A percentile compares a stretch with the other conserved stretches of the same genome.
These are phyloP conservation scores for Agriotes lineatus DNA, from an alignment of 2,888 invertebrate species.

Conservation along the genomic window DNA sequence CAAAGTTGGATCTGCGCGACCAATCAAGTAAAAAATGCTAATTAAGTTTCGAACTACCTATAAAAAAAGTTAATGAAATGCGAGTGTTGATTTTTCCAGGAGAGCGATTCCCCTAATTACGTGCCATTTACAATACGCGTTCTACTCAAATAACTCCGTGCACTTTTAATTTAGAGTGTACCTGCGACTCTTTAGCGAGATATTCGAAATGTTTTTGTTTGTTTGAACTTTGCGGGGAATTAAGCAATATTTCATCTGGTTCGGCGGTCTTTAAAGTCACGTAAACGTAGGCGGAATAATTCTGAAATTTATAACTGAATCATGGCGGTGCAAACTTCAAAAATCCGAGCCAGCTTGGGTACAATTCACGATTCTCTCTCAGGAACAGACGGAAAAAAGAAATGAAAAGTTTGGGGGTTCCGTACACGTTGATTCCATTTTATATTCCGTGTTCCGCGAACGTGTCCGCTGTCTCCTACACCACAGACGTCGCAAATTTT, in stretches of 20 bases:
- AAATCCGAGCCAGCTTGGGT: slow-evolving; percentile 32
- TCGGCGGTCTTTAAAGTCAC: slow-evolving; percentile 38
- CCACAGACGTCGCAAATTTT: not conserved
- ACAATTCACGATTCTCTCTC: slow-evolving; percentile 35
- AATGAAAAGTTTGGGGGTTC: slow-evolving; percentile 21
- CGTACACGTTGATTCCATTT: slow-evolving; percentile 24
- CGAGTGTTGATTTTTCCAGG: slow-evolving; percentile 48
- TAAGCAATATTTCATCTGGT: slow-evolving; percentile 37
- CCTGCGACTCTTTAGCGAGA: slow-evolving; percentile 7
- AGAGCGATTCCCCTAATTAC: slow-evolving; percentile 46
- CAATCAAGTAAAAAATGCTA: slow-evolving; percentile 41
- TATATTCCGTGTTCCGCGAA: slow-evolving; percentile 9
- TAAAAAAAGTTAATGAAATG: slow-evolving; percentile 47
- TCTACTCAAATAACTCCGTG: slow-evolving; percentile 8
- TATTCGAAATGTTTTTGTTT: slow-evolving; percentile 34
- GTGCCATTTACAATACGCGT: slow-evolving; percentile 29
- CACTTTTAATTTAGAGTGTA: not conserved
- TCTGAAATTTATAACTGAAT: slow-evolving; percentile 48
- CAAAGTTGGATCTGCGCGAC: slow-evolving; percentile 16
- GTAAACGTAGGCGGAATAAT: slow-evolving; percentile 42
- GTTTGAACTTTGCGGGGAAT: slow-evolving; percentile 35
- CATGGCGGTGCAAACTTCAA: slow-evolving; percentile 38
- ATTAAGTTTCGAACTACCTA: slow-evolving; percentile 34
- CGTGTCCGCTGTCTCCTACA: slow-evolving; percentile 13
- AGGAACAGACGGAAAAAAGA: slow-evolving; percentile 27